These are phyloP conservation scores for Drepanosiphum platanoidis DNA, from an alignment of 2,888 invertebrate species.

Conservation along the genomic window DNA sequence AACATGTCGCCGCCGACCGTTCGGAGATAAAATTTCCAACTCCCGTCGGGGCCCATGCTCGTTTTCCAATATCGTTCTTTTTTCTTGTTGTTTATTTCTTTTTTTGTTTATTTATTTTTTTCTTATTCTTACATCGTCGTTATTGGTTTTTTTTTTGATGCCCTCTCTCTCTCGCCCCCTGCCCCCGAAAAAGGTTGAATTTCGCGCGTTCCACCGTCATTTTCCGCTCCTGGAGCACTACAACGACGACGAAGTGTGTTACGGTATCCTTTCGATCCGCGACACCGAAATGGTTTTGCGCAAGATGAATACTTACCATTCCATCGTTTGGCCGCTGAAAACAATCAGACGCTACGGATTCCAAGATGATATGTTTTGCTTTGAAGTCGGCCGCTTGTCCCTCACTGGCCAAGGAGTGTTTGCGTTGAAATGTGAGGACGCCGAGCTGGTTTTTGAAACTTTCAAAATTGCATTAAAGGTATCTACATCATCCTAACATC, in stretches of 20 bases:
- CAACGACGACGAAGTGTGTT: too few species aligned
- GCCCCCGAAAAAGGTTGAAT: too few species aligned
- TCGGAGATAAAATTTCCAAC: too few species aligned
- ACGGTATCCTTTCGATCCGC: too few species aligned
- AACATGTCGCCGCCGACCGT: too few species aligned
- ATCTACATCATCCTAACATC: too few species aligned
- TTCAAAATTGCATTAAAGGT: background rate
- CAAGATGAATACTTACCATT: constrained; percentile 79
- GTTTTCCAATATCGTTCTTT: too few species aligned
- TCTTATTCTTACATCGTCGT: background rate
- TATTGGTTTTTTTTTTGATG: background rate
- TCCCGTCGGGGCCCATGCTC: too few species aligned
- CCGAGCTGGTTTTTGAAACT: constrained; percentile 80
- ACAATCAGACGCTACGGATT: constrained; percentile 91
- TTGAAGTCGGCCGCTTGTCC: constrained; percentile 86
- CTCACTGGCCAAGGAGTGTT: constrained; percentile 94
- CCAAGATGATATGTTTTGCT: constrained; percentile 87
- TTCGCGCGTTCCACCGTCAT: too few species aligned
- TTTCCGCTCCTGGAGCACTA: too few species aligned
- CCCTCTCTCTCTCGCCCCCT: too few species aligned
- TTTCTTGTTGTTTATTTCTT: too few species aligned
- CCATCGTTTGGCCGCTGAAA: constrained; percentile 89
- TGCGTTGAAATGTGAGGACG: constrained; percentile 88
- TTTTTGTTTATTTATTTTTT: background rate
- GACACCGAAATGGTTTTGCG: constrained; percentile 80